phyloP scores from a whole-genome alignment of 2,113 vertebrate species.

The Pteruthius melanotis region DNA sequence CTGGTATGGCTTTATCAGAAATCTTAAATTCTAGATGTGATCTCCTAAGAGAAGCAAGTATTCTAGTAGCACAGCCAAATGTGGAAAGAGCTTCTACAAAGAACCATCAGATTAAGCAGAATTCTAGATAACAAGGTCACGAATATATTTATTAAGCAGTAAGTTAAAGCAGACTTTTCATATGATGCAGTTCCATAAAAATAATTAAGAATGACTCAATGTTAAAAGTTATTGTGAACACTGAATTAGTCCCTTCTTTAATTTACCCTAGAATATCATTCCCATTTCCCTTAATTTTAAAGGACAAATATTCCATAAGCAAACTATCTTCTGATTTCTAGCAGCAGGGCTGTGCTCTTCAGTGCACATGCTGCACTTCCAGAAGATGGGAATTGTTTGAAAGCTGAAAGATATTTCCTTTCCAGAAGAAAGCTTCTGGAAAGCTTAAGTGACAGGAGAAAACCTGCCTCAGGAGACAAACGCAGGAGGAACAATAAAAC shows the following conservation, averaged over 20 bases:
- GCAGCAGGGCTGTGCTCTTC: neutral
- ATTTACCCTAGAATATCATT: neutral
- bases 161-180: neutral
- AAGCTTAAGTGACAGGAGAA: neutral
- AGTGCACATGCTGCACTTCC: neutral
- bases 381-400: neutral
- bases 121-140: neutral
- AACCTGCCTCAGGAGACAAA: neutral
- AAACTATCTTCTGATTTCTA: neutral
- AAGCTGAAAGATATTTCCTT: neutral
- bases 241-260: neutral
- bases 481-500: neutral
- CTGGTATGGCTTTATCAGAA: neutral
- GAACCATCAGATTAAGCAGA: neutral
- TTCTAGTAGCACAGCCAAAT: neutral
- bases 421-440: neutral
- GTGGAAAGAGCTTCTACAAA: neutral
- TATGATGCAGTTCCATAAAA: neutral
- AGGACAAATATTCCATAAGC: neutral
- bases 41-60: neutral
- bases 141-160: neutral
- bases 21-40: neutral
- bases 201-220: neutral
- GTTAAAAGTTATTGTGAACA: neutral
- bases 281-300: neutral